Percentiles rank a stretch among this genome's conserved stretches.
phyloP scores from a whole-genome alignment of 2,888 invertebrate species.

The Drosophila colorata region DNA sequence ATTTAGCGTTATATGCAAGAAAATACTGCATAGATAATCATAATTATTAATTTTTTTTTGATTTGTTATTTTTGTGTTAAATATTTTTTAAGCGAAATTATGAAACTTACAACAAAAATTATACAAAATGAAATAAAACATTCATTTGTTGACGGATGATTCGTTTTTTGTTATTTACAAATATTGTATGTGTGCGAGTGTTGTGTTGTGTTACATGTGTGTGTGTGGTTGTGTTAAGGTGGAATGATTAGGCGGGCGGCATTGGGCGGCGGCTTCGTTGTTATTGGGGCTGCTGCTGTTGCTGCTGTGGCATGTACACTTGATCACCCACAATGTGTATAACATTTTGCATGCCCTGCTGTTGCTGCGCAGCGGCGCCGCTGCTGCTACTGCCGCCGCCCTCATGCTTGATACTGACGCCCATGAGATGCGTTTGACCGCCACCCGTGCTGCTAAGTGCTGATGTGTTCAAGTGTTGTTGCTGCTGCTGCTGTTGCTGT shows the following conservation, averaged over 20 bases:
- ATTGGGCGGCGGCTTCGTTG: conserved; percentile 36
- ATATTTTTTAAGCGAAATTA: conserved; percentile 50
- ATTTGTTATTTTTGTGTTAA: conserved; percentile 38
- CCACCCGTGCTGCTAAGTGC: conserved; percentile 59
- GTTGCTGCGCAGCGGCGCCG: conserved; percentile 54
- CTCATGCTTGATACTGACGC: conserved; percentile 64
- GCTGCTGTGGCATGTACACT: conserved; percentile 69
- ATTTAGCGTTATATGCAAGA: conserved; percentile 70
- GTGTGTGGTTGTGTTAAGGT: conserved; percentile 42
- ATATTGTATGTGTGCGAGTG: conserved; percentile 42
- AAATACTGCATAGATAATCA: conserved; percentile 71
- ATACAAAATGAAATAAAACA: conserved; percentile 66
- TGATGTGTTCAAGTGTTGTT: conserved; percentile 67
- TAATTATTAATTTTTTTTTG: conserved; percentile 10
- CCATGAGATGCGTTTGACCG: conserved; percentile 66
- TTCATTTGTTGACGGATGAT: conserved; percentile 67
- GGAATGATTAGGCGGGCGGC: conserved; percentile 67
- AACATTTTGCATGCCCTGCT: conserved; percentile 79
- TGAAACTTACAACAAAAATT: conserved; percentile 70
- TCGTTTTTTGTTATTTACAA: conserved; percentile 69
- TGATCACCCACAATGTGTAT: conserved; percentile 83
- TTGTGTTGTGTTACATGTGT: conserved; percentile 29
- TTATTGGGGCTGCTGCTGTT: conserved; percentile 55
- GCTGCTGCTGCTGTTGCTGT: conserved; percentile 57
- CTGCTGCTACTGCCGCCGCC: conserved; percentile 39